Evolutionary conservation across 2,888 invertebrate genomes (phyloP), one percentile per base, ranked within the genome.

Genomic region (Stenoptilia bipunctidactyla): DNA sequence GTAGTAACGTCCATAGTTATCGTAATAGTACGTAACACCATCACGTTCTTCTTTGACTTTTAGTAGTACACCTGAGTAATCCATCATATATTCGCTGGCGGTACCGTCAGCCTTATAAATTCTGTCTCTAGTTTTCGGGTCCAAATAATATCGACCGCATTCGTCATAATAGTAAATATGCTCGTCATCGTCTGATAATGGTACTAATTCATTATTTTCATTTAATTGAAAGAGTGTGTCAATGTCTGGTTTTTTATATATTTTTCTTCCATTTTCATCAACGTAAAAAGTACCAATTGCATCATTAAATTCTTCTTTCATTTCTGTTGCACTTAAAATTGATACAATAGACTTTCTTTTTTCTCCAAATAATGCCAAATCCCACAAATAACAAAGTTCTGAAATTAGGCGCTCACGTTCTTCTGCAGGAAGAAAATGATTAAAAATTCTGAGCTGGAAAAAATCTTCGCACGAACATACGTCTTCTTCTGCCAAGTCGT

Each of bases 81-180:
- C 73, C 73, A 83, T 69, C 63, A 77, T 68, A 45, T 74, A 83
- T 51, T 83, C 83, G 50, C 82, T 82, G 2, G 75, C 67, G 44
- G 62, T 61, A 15, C 50, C 61, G 47, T 68, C 64, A 41, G 75
- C 72, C 64, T 77, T 83, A 43, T 83, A 83, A 34, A 79, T 54
- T 48, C 74, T 60, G 49, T 76, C 67, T 47, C 65, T 67, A 15
- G 66, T 67, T 42, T 58, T 64, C 4, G 47, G 27, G 38, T 82
- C 70, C 15, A 73, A 47, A 47, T 56, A 83, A 51, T 83, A 80
- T 37, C 82, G 66, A 4, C 83, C 83, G 51, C 82, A 83, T 47
- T 76, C 74, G 43, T 83, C 83, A 51, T 69, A 83, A 52, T 57
- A 82, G 55, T 70, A 83, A 42, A 80, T 42, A 41, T 74, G 67